These are phyloP conservation scores for Brachyalestes nurse DNA, from an alignment of 2,797 vertebrate species.

Conservation along the genomic window DNA sequence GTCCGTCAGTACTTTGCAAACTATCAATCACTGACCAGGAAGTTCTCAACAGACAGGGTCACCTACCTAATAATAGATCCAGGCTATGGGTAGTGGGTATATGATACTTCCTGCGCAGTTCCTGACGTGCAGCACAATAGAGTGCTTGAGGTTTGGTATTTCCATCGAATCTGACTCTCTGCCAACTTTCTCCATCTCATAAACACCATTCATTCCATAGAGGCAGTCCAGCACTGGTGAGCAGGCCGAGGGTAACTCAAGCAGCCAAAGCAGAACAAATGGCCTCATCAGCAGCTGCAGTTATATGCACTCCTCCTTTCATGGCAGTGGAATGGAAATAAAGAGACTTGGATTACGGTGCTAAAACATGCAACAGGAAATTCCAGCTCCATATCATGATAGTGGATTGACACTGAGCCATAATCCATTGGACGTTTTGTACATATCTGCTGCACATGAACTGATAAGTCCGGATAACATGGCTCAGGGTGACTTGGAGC, in stretches of 20 bases:
- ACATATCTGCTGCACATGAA: constrained; percentile 13
- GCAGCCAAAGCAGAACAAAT: constrained; percentile 66
- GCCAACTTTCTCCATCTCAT: constrained; percentile 55
- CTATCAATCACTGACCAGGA: neutral
- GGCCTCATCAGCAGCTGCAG: constrained; percentile 60
- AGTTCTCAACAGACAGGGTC: constrained; percentile 11
- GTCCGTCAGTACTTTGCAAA: too few species aligned
- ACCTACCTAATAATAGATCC: constrained; percentile 27
- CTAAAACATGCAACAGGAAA: constrained; percentile 43
- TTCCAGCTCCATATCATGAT: constrained; percentile 31
- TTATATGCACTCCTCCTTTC: constrained; percentile 53
- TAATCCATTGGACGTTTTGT: constrained; percentile 19
- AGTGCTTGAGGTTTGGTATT: constrained; percentile 33
- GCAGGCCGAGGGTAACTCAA: constrained; percentile 50
- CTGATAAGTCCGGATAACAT: constrained; percentile 44
- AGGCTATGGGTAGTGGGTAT: constrained; percentile 10
- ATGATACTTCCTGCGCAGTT: constrained; percentile 27
- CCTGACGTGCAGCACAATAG: constrained; percentile 42
- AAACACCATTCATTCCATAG: constrained; percentile 57
- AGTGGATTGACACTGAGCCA: constrained; percentile 12
- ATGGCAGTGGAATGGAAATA: constrained; percentile 45
- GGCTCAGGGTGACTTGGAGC: constrained; percentile 39
- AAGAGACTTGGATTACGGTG: constrained; percentile 39
- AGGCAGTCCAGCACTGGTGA: constrained; percentile 41
- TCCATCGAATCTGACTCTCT: constrained; percentile 32